Evolutionary conservation across 2,797 vertebrate species (phyloP).

Genomic region (Gymnoscopelus microlampas): DNA sequence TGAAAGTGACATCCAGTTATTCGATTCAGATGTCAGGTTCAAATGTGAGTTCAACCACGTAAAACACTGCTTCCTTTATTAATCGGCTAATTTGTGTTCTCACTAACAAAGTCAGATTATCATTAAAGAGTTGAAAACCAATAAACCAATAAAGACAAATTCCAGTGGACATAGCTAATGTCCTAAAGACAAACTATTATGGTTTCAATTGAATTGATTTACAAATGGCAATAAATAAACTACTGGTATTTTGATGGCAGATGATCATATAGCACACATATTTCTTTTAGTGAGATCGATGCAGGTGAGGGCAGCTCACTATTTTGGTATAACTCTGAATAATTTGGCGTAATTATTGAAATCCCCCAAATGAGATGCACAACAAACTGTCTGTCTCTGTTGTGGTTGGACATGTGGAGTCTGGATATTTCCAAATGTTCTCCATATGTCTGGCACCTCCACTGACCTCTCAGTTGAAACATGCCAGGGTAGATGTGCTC

Average conservation of each 20-base stretch:
- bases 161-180: constrained; percentile 8
- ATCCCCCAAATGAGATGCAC: constrained; percentile 69
- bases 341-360: constrained; percentile 52
- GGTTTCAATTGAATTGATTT: constrained; percentile 20
- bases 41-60: constrained; percentile 29
- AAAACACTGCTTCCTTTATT: constrained; percentile 34
- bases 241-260: constrained; percentile 8
- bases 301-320: constrained; percentile 22
- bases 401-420: constrained; percentile 59
- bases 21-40: constrained; percentile 6
- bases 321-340: constrained; percentile 23
- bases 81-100: constrained; percentile 27
- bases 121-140: constrained; percentile 13
- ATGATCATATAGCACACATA: constrained; percentile 21
- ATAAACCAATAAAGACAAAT: constrained; percentile 37
- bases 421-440: constrained; percentile 70
- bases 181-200: not conserved
- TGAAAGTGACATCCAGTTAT: not conserved
- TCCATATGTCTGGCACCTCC: constrained; percentile 74
- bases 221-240: constrained; percentile 17
- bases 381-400: constrained; percentile 60
- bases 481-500: constrained; percentile 48
- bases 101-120: constrained; percentile 20
- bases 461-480: constrained; percentile 63
- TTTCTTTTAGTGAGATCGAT: constrained; percentile 52